Percentiles rank a stretch among this genome's conserved stretches.
phyloP scores from a whole-genome alignment of 2,113 vertebrate genomes.

The Fregetta grallaria region DNA sequence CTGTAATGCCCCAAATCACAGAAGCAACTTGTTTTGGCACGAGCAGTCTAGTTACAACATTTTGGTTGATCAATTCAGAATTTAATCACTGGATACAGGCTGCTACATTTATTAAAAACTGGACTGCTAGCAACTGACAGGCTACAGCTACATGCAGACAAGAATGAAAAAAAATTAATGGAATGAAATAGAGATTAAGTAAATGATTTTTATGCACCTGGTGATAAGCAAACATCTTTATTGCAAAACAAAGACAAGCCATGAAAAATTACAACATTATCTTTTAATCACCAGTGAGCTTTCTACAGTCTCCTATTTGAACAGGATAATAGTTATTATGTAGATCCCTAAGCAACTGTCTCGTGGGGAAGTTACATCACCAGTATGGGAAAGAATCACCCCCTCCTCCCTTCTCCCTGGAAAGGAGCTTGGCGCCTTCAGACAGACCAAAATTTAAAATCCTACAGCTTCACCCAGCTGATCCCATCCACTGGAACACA shows the following conservation, averaged over 20 bases:
- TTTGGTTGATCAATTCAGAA: slow-evolving; percentile 25
- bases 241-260: slow-evolving; percentile 59
- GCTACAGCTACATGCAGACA: not conserved
- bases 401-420: slow-evolving; percentile 9
- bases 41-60: not conserved
- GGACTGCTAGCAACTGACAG: not conserved
- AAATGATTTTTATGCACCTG: slow-evolving; percentile 61
- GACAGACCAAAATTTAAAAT: slow-evolving; percentile 62
- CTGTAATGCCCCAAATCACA: not conserved
- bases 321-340: slow-evolving; percentile 65
- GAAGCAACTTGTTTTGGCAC: slow-evolving; percentile 14
- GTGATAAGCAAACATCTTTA: slow-evolving; percentile 57
- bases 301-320: slow-evolving; percentile 56
- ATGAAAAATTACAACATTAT: slow-evolving; percentile 65
- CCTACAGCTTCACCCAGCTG: slow-evolving; percentile 73
- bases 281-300: slow-evolving; percentile 62
- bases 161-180: slow-evolving; percentile 28
- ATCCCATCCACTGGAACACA: slow-evolving; percentile 78
- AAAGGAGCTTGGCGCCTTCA: slow-evolving; percentile 38
- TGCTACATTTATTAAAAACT: slow-evolving; percentile 19
- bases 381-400: slow-evolving; percentile 37
- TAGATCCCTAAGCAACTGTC: slow-evolving; percentile 59
- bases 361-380: slow-evolving; percentile 72
- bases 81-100: slow-evolving; percentile 2
- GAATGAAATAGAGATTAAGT: slow-evolving; percentile 56